Percentiles rank a stretch among this genome's conserved stretches.
Conservation (phyloP, 2,888 invertebrate species). For the Drosophila mulleri region DNA sequence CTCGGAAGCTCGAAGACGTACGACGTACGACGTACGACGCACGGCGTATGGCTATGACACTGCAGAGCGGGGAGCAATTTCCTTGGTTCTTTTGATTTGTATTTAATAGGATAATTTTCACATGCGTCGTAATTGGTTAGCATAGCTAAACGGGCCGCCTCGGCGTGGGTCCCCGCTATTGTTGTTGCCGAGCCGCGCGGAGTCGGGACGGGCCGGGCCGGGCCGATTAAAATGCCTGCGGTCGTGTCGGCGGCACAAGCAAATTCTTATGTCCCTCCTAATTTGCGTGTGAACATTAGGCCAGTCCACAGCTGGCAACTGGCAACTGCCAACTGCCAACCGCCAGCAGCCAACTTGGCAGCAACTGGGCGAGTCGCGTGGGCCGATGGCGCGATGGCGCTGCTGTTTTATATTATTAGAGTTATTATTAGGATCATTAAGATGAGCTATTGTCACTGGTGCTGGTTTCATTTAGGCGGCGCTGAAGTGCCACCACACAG, state of each 20-base stretch:
- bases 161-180: slow-evolving; percentile 17
- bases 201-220: slow-evolving; percentile 40
- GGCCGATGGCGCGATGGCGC: slow-evolving; percentile 38
- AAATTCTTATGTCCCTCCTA: slow-evolving; percentile 81
- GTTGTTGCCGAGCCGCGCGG: slow-evolving; percentile 35
- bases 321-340: neutral
- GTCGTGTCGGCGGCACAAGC: slow-evolving; percentile 50
- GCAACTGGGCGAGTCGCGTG: slow-evolving; percentile 61
- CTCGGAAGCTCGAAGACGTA: slow-evolving; percentile 33
- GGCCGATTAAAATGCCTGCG: slow-evolving; percentile 68
- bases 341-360: slow-evolving; percentile 2
- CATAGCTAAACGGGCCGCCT: slow-evolving; percentile 36
- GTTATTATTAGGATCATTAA: slow-evolving; percentile 80
- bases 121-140: slow-evolving; percentile 78
- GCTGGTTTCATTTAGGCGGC: slow-evolving; percentile 40
- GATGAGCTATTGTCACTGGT: slow-evolving; percentile 70
- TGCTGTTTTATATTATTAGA: slow-evolving; percentile 79
- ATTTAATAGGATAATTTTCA: slow-evolving; percentile 83
- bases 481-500: neutral
- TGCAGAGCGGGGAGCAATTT: slow-evolving; percentile 35
- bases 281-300: slow-evolving; percentile 80
- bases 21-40: neutral
- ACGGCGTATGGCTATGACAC: neutral
- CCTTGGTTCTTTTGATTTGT: slow-evolving; percentile 63
- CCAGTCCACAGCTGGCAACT: slow-evolving; percentile 28